Percentiles rank a stretch among this genome's conserved stretches.
Evolutionary conservation across 1,140 invertebrate species (phyloP).

Genomic region (Aculops lycopersici): DNA sequence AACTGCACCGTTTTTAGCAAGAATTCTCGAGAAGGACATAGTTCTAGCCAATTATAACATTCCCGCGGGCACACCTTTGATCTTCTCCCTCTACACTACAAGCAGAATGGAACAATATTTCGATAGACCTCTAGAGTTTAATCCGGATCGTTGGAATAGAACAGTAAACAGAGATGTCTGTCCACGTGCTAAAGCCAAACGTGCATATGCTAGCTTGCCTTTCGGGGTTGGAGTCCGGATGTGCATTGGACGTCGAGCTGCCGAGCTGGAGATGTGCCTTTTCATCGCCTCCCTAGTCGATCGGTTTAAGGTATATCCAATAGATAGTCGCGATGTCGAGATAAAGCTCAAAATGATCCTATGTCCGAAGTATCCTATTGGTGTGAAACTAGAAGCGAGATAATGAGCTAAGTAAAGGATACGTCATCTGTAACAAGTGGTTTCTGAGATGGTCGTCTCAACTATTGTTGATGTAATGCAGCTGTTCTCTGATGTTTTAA

Average conservation of each 20-base stretch:
- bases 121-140: constrained; percentile 27
- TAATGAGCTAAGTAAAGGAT: too few relatives aligned
- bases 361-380: too few relatives aligned
- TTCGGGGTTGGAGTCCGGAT: constrained; percentile 45
- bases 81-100: constrained; percentile 45
- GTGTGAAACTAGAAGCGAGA: too few relatives aligned
- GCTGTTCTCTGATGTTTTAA: too few relatives aligned
- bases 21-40: constrained; percentile 29
- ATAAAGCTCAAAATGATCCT: constrained; percentile 12
- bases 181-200: constrained; percentile 16
- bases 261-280: constrained; percentile 32
- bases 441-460: too few relatives aligned
- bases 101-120: constrained; percentile 35
- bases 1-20: constrained; percentile 44
- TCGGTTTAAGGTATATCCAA: constrained; percentile 5
- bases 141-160: constrained; percentile 35
- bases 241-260: constrained; percentile 44
- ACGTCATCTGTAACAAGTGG: too few relatives aligned
- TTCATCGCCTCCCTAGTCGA: constrained; percentile 18
- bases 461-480: too few relatives aligned
- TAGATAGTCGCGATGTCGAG: constrained; percentile 8
- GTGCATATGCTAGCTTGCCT: constrained; percentile 35
- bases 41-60: constrained; percentile 28
- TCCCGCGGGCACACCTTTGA: constrained; percentile 28
- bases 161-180: constrained; percentile 12